phyloP scores from a whole-genome alignment of 2,888 invertebrate genomes.

The Taphrorychus bicolor region DNA sequence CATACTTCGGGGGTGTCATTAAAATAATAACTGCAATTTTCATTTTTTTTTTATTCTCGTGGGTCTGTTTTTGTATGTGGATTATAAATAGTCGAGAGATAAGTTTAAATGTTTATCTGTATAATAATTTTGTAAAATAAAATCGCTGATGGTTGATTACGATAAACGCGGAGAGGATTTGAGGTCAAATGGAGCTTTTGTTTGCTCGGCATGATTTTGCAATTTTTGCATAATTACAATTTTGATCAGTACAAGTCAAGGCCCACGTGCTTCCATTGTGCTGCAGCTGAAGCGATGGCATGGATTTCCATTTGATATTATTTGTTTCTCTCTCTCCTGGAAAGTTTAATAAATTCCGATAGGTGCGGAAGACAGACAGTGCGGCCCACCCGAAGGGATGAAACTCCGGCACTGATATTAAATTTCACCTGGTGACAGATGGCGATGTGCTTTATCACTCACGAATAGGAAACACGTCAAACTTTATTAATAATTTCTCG shows the following conservation, averaged over 20 bases:
- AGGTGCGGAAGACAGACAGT: conserved; percentile 31
- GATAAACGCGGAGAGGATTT: background rate
- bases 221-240: too few species aligned
- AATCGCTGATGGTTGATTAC: conserved; percentile 1
- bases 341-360: conserved; percentile 39
- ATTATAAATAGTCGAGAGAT: conserved; percentile 15
- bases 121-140: conserved; percentile 7
- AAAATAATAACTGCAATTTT: conserved; percentile 42
- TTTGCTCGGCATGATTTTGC: background rate
- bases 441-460: conserved; percentile 60
- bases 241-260: too few species aligned
- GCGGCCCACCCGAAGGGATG: conserved; percentile 31
- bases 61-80: conserved; percentile 17
- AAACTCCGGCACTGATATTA: conserved; percentile 55
- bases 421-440: conserved; percentile 62
- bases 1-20: conserved; percentile 36
- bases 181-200: conserved; percentile 9
- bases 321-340: conserved; percentile 26
- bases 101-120: conserved; percentile 18
- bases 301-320: conserved; percentile 13
- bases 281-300: too few species aligned
- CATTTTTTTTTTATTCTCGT: conserved; percentile 29
- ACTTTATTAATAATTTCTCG: conserved; percentile 47
- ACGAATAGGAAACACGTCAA: conserved; percentile 53
- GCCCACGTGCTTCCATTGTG: too few species aligned